A percentile compares a stretch with the other conserved stretches of the same genome.
Evolutionary conservation across 2,797 vertebrate genomes (phyloP).

Genomic region (Centropyge bicolor): DNA sequence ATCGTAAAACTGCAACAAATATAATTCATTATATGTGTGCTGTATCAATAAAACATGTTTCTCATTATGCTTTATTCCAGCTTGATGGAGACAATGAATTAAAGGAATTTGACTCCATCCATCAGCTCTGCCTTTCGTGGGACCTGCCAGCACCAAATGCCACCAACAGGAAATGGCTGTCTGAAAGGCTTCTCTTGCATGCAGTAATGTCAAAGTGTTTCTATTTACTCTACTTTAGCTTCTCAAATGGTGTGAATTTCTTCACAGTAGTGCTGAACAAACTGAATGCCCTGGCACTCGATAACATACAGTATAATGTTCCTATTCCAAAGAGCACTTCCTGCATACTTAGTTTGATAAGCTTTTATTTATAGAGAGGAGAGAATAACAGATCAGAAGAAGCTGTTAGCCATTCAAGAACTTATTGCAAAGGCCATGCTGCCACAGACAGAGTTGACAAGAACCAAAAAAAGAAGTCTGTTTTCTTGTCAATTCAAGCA

Average conservation of each 20-base stretch:
- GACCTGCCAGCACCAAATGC: constrained; percentile 59
- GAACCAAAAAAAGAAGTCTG: too few species aligned
- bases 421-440: not conserved
- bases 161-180: constrained; percentile 65
- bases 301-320: not conserved
- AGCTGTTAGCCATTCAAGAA: not conserved
- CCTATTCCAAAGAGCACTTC: too few species aligned
- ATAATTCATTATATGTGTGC: not conserved
- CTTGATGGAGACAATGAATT: constrained; percentile 50
- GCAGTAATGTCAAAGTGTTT: constrained; percentile 54
- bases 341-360: too few species aligned
- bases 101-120: constrained; percentile 41
- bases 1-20: not conserved
- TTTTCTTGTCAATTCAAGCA: not conserved
- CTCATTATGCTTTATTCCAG: constrained; percentile 28
- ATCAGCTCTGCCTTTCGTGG: constrained; percentile 54
- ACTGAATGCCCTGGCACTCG: not conserved
- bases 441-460: not conserved
- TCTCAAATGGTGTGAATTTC: not conserved
- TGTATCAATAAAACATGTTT: not conserved
- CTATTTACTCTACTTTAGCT: constrained; percentile 1
- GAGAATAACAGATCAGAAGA: too few species aligned
- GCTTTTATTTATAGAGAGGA: too few species aligned
- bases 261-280: not conserved
- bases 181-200: constrained; percentile 55